phyloP scores from a whole-genome alignment of 2,113 vertebrate species.

The Amphiprion ocellaris region DNA sequence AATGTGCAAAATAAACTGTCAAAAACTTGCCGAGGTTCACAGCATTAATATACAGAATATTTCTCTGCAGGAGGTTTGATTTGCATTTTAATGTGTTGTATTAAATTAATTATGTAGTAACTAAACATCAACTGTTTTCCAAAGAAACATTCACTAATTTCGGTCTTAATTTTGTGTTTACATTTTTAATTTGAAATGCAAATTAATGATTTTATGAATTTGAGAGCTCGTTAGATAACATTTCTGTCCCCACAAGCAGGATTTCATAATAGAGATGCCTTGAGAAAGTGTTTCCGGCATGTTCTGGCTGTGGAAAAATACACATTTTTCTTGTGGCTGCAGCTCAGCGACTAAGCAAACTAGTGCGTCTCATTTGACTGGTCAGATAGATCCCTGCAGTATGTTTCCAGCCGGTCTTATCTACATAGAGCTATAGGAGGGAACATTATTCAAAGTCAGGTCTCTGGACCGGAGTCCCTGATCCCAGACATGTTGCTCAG shows the following conservation, averaged over 20 bases:
- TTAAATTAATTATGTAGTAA: neutral
- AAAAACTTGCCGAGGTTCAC: too few relatives aligned
- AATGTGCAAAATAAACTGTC: too few relatives aligned
- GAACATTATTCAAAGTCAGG: slow-evolving; percentile 72
- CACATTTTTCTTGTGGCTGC: slow-evolving; percentile 56
- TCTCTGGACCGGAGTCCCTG: slow-evolving; percentile 26
- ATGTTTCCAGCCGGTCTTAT: slow-evolving; percentile 56
- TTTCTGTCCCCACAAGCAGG: neutral
- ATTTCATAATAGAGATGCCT: slow-evolving; percentile 42
- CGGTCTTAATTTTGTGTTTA: neutral
- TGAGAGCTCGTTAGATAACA: neutral
- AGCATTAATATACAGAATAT: too few relatives aligned
- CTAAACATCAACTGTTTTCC: too few relatives aligned
- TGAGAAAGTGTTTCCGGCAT: neutral
- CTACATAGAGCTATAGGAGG: slow-evolving; percentile 44
- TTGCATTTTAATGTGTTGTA: too few relatives aligned
- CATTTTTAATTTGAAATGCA: neutral
- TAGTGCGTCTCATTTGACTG: slow-evolving; percentile 62
- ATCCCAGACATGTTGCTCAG: slow-evolving; percentile 42
- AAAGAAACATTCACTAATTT: neutral
- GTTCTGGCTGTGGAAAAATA: slow-evolving; percentile 37
- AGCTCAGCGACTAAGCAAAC: slow-evolving; percentile 67
- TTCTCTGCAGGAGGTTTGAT: too few relatives aligned
- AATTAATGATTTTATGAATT: neutral
- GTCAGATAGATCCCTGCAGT: slow-evolving; percentile 63